A percentile compares a stretch with the other conserved stretches of the same genome.
These are phyloP conservation scores for Cuculus canorus DNA, from an alignment of 2,797 vertebrate species.

Conservation along the genomic window DNA sequence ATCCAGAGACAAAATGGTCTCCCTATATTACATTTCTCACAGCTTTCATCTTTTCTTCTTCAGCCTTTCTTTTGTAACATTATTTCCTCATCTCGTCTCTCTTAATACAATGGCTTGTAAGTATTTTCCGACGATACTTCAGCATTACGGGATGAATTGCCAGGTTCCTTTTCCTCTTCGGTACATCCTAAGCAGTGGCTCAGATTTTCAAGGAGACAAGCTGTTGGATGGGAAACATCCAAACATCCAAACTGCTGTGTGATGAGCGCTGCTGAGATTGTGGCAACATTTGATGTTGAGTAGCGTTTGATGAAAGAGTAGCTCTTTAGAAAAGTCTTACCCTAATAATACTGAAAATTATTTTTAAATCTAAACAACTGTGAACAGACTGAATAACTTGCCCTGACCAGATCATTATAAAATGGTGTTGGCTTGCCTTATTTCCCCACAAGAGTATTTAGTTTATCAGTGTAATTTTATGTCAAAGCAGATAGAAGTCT, in stretches of 20 bases:
- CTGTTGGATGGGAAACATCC: background rate
- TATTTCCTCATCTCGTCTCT: background rate
- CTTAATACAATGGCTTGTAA: background rate
- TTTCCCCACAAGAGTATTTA: background rate
- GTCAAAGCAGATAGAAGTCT: constrained; percentile 25
- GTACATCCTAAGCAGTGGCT: background rate
- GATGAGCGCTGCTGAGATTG: background rate
- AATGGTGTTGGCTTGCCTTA: background rate
- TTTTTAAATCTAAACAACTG: background rate
- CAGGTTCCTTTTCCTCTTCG: background rate
- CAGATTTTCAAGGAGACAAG: background rate
- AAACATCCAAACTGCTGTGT: background rate
- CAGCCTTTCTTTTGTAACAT: background rate
- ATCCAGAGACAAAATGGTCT: background rate
- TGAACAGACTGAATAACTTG: background rate
- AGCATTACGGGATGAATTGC: background rate
- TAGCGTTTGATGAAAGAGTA: background rate
- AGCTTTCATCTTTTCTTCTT: background rate
- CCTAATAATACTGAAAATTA: background rate
- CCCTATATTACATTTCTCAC: background rate
- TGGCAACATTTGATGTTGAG: background rate
- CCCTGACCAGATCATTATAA: background rate
- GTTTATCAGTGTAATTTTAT: constrained; percentile 27
- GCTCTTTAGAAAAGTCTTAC: background rate
- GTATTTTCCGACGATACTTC: background rate